Conservation (phyloP, 2,113 vertebrate genomes). For the Lichenostomus cassidix region DNA sequence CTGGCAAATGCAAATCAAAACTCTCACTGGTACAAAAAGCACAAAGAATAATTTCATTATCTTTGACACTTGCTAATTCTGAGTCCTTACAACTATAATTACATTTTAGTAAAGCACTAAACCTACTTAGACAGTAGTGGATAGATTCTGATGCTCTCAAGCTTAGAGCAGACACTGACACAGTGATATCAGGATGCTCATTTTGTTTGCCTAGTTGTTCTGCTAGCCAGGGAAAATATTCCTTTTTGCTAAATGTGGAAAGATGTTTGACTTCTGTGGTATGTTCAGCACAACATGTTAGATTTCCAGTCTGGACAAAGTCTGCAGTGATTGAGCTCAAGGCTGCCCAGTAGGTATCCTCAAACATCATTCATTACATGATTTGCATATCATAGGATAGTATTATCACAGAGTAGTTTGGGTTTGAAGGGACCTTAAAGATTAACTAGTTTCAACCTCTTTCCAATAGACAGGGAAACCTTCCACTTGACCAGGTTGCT, state of each 20-base stretch:
- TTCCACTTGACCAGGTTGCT: background rate
- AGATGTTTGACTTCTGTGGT: background rate
- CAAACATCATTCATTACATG: background rate
- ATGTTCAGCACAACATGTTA: background rate
- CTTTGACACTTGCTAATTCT: background rate
- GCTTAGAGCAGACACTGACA: background rate
- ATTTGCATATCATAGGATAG: background rate
- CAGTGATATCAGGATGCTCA: accelerated
- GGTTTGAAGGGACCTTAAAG: background rate
- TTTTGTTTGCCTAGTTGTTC: background rate
- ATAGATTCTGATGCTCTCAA: background rate
- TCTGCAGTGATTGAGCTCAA: background rate
- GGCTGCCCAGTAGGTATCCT: background rate
- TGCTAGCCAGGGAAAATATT: background rate
- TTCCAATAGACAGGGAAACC: background rate
- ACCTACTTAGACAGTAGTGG: background rate
- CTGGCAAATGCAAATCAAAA: background rate
- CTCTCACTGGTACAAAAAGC: background rate
- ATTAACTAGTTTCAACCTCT: background rate
- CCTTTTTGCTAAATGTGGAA: background rate
- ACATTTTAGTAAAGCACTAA: background rate
- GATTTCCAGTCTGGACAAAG: background rate
- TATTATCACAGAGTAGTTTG: background rate
- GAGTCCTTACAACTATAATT: background rate
- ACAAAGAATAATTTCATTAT: background rate